A percentile compares a stretch with the other conserved stretches of the same genome.
phyloP scores from a whole-genome alignment of 2,113 vertebrate species.

The Oreochromis aureus region DNA sequence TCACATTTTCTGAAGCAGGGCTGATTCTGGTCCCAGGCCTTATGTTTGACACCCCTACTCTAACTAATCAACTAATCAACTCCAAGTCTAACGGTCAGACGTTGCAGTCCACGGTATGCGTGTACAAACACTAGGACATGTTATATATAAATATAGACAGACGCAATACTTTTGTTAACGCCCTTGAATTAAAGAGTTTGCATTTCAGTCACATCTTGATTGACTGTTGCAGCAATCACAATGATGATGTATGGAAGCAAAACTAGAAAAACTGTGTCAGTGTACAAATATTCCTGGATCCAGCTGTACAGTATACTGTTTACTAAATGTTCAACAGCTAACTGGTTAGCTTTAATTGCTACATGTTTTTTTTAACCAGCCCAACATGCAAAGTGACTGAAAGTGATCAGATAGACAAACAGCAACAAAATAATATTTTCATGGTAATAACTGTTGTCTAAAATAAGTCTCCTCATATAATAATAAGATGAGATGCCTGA shows the following conservation, averaged over 20 bases:
- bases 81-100: background rate
- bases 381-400: background rate
- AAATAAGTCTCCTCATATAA: background rate
- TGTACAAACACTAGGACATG: background rate
- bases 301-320: background rate
- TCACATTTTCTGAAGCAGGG: background rate
- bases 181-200: background rate
- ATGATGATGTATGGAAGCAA: background rate
- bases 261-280: background rate
- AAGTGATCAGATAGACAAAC: background rate
- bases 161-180: background rate
- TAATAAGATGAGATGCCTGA: background rate
- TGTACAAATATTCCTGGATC: background rate
- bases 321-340: background rate
- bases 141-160: background rate
- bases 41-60: background rate
- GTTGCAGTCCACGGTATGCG: background rate
- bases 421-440: background rate
- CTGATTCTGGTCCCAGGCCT: background rate
- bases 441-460: background rate
- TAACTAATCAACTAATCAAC: background rate
- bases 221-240: background rate
- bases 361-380: background rate
- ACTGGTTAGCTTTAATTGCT: background rate
- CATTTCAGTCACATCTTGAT: background rate